These are phyloP conservation scores for Sebastes steindachneri DNA, from an alignment of 2,797 vertebrate species.

Conservation along the genomic window DNA sequence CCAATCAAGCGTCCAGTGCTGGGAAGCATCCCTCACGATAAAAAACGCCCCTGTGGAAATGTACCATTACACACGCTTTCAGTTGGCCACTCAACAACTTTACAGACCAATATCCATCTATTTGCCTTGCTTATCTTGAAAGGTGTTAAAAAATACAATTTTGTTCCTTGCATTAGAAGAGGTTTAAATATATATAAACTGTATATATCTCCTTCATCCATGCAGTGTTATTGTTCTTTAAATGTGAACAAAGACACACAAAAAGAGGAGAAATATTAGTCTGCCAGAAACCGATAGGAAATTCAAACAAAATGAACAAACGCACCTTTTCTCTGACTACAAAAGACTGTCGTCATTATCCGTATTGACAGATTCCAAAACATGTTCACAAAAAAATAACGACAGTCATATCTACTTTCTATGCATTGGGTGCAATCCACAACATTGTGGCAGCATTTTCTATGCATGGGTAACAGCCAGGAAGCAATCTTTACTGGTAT, in stretches of 20 bases:
- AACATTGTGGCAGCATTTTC: conserved; percentile 34
- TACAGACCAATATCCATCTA: background rate
- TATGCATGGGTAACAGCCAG: conserved; percentile 71
- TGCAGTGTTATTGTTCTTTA: background rate
- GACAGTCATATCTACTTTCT: conserved; percentile 53
- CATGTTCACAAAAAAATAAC: conserved; percentile 12
- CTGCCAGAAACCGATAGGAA: background rate
- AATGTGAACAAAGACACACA: conserved; percentile 16
- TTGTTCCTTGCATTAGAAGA: background rate
- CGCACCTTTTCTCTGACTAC: conserved; percentile 32
- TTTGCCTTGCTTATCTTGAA: background rate
- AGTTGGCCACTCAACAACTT: background rate
- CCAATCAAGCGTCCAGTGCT: no score
- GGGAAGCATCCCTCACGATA: no score
- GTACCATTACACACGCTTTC: background rate
- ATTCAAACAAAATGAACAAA: conserved; percentile 36
- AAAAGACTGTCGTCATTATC: conserved; percentile 41
- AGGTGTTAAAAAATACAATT: background rate
- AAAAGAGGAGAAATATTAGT: conserved; percentile 13
- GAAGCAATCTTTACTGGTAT: conserved; percentile 58
- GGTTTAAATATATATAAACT: background rate
- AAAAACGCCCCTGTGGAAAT: no score
- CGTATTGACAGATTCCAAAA: conserved; percentile 51
- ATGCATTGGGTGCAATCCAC: conserved; percentile 65
- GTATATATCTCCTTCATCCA: background rate